A percentile compares a stretch with the other conserved stretches of the same genome.
phyloP scores from a whole-genome alignment of 2,888 invertebrate genomes.

The Byasa hedistus region DNA sequence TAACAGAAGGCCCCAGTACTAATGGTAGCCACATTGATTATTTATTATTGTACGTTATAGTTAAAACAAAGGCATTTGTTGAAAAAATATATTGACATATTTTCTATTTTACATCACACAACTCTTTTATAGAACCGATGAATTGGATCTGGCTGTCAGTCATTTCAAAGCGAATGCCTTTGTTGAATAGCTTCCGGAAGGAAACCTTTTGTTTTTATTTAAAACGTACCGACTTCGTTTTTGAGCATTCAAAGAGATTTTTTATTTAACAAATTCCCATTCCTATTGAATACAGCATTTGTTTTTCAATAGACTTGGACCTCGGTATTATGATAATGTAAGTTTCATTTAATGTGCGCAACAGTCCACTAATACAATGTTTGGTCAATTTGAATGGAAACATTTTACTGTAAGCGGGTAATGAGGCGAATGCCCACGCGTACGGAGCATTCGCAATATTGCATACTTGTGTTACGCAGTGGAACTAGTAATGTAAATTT shows the following conservation, averaged over 20 bases:
- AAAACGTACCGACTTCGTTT: neutral
- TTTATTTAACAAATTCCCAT: neutral
- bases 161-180: conserved; percentile 2
- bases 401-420: neutral
- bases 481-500: neutral
- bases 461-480: neutral
- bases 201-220: neutral
- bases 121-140: neutral
- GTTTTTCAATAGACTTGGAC: no score
- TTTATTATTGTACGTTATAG: neutral
- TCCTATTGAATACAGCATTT: neutral
- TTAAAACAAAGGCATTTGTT: neutral
- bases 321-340: no score
- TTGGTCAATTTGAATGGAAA: neutral
- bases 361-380: no score
- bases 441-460: neutral
- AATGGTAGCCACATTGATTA: no score
- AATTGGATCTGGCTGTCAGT: neutral
- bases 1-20: no score
- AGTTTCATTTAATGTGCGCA: no score
- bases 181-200: neutral
- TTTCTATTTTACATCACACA: neutral
- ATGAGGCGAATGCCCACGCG: neutral
- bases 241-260: neutral
- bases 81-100: neutral